These are phyloP conservation scores for Chrysocyon brachyurus DNA, from an alignment of 2,797 vertebrate genomes.

Conservation along the genomic window DNA sequence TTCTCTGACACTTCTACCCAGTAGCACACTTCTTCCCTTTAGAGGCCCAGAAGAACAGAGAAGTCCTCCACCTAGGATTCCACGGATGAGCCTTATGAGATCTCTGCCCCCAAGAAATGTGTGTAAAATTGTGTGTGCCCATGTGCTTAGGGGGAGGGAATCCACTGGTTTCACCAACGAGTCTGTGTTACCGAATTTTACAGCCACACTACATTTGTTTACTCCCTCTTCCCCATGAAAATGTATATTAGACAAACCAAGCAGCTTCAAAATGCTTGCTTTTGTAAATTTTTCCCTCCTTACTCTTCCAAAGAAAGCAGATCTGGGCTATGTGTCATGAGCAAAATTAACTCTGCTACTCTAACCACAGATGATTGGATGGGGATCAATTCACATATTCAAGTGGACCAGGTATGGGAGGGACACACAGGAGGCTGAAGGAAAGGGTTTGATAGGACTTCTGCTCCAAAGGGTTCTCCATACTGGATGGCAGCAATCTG, in stretches of 20 bases:
- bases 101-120: not conserved
- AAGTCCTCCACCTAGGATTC: not conserved
- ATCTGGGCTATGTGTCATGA: not conserved
- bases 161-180: not conserved
- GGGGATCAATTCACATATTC: not conserved
- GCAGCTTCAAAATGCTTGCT: not conserved
- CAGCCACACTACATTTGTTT: not conserved
- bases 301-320: slow-evolving; percentile 47
- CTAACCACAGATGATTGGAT: not conserved
- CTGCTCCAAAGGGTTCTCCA: not conserved
- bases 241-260: not conserved
- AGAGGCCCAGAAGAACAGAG: not conserved
- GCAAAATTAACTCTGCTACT: slow-evolving; percentile 21
- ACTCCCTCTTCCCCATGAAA: not conserved
- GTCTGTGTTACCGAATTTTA: not conserved
- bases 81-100: not conserved
- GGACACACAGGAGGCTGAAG: not conserved
- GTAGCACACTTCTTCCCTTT: not conserved
- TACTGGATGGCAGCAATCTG: not conserved
- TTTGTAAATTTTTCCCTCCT: not conserved
- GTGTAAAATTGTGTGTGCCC: not conserved
- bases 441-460: slow-evolving; percentile 32
- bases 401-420: not conserved
- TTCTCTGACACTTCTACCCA: not conserved
- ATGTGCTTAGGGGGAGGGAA: not conserved